A percentile compares a stretch with the other conserved stretches of the same genome.
Conservation (phyloP, 1,140 invertebrate species). For the Xylocopa sonorina region DNA sequence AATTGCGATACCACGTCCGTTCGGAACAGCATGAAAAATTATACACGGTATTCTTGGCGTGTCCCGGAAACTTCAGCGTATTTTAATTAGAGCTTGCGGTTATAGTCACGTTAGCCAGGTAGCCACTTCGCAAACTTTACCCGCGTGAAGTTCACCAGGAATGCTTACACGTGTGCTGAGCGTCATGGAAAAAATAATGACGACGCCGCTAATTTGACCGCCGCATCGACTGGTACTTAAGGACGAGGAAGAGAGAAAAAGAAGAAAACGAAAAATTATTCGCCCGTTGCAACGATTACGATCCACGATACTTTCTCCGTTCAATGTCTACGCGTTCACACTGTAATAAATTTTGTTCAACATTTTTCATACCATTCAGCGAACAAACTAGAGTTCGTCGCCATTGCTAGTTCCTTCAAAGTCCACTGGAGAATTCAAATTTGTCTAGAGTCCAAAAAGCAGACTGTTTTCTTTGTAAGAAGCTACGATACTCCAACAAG, state of each 20-base stretch:
- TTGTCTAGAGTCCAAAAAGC: too few relatives aligned
- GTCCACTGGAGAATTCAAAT: too few relatives aligned
- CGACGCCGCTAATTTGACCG: slow-evolving; percentile 15
- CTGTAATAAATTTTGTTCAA: too few relatives aligned
- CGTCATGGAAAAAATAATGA: slow-evolving; percentile 9
- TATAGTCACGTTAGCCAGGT: slow-evolving; percentile 4
- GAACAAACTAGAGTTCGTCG: too few relatives aligned
- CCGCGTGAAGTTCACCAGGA: slow-evolving; percentile 22
- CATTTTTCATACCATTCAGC: too few relatives aligned
- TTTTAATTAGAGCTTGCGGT: slow-evolving; percentile 34
- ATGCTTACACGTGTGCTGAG: slow-evolving; percentile 15
- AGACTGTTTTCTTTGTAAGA: too few relatives aligned
- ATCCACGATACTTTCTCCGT: too few relatives aligned
- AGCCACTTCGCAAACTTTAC: slow-evolving; percentile 23
- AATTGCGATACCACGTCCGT: background rate
- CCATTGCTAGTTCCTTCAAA: too few relatives aligned
- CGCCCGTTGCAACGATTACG: too few relatives aligned
- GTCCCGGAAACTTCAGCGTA: slow-evolving; percentile 14
- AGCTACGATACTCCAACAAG: too few relatives aligned
- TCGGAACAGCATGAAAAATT: background rate
- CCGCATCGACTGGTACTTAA: background rate
- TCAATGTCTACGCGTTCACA: too few relatives aligned
- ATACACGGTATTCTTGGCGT: slow-evolving; percentile 2
- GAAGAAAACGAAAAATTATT: too few relatives aligned
- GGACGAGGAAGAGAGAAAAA: background rate